Percentiles rank a stretch among this genome's conserved stretches.
Conservation (phyloP, 1,140 invertebrate species). For the Trichonephila clavipes region DNA sequence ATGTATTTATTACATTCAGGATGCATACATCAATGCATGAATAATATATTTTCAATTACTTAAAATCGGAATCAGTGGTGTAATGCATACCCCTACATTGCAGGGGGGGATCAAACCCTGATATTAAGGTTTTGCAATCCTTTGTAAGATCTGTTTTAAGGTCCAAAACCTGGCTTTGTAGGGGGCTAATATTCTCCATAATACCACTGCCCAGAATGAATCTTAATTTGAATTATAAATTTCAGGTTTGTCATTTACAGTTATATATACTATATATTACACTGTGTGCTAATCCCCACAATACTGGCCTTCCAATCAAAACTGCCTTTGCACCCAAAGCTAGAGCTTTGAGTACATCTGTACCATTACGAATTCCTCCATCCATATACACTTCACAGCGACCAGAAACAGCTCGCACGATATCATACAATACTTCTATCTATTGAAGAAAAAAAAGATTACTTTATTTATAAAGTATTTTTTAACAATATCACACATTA, state of each 20-base stretch:
- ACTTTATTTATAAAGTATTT: not conserved
- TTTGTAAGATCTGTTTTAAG: too few species aligned
- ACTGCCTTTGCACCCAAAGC: slow-evolving; percentile 92
- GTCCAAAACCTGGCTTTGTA: too few species aligned
- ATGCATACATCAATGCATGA: too few species aligned
- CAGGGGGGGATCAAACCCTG: too few species aligned
- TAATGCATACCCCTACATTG: too few species aligned
- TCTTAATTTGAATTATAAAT: not conserved
- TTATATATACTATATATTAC: slow-evolving; percentile 78
- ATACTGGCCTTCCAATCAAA: slow-evolving; percentile 91
- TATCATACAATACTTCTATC: not conserved
- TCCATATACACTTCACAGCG: slow-evolving; percentile 89
- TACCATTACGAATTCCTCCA: slow-evolving; percentile 91
- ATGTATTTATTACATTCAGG: too few species aligned
- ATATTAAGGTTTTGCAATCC: too few species aligned
- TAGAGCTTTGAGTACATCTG: slow-evolving; percentile 94
- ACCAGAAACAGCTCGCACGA: not conserved
- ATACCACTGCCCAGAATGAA: not conserved
- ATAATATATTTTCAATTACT: too few species aligned
- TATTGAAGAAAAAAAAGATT: not conserved
- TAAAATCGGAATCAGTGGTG: too few species aligned
- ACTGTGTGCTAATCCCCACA: slow-evolving; percentile 89
- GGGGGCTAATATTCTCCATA: too few species aligned
- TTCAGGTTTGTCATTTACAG: not conserved
- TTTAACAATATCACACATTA: not conserved